phyloP scores from a whole-genome alignment of 2,797 vertebrate species.

The Lacerta agilis region DNA sequence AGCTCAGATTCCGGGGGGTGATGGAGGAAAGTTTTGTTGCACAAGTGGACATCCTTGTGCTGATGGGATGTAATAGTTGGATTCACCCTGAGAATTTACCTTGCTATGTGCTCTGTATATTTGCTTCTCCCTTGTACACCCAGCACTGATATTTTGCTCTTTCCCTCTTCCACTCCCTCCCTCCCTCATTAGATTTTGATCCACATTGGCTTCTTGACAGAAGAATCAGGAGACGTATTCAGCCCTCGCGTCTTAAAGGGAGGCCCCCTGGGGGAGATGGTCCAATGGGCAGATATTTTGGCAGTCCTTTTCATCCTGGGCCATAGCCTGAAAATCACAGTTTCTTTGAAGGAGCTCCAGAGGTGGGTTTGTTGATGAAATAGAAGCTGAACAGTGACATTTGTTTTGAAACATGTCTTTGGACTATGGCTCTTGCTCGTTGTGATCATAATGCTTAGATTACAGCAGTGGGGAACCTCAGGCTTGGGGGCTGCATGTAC shows the following conservation, averaged over 20 bases:
- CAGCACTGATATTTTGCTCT: neutral
- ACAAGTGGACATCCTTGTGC: too few relatives aligned
- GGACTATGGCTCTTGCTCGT: neutral
- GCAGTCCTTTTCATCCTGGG: constrained; percentile 93
- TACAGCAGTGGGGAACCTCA: too few relatives aligned
- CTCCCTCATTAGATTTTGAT: constrained; percentile 85
- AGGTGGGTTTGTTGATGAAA: constrained; percentile 83
- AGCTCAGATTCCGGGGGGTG: too few relatives aligned
- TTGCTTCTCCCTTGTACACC: neutral
- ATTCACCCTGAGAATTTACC: neutral
- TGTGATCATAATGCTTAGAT: neutral
- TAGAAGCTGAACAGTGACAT: fast-evolving
- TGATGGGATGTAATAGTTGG: too few relatives aligned
- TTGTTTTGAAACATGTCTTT: neutral
- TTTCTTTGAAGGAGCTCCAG: constrained; percentile 93
- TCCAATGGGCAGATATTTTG: constrained; percentile 98
- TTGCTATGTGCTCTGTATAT: neutral
- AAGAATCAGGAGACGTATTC: constrained; percentile 97
- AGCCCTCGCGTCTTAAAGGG: constrained; percentile 96
- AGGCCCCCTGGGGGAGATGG: constrained; percentile 96
- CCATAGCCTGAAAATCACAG: constrained; percentile 90
- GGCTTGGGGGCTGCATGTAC: too few relatives aligned
- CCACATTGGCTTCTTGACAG: constrained; percentile 96
- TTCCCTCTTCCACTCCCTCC: neutral
- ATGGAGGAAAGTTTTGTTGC: too few relatives aligned